Evolutionary conservation across 2,888 invertebrate genomes (phyloP).

Genomic region (Agrotis ipsilon): DNA sequence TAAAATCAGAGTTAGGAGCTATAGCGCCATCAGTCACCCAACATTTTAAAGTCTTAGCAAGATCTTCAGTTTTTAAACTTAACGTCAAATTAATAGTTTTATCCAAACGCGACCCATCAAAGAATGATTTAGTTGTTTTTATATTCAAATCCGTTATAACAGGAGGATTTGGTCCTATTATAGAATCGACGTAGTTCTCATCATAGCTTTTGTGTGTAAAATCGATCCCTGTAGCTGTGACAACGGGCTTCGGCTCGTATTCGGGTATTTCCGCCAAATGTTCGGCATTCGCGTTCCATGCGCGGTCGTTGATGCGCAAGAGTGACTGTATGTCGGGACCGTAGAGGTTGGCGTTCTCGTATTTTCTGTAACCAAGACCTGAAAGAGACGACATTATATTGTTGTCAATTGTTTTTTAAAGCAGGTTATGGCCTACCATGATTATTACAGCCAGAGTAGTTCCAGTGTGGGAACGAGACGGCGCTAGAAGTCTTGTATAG

Average conservation of each 20-base stretch:
- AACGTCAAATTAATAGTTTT: conserved; percentile 76
- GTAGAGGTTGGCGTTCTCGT: conserved; percentile 73
- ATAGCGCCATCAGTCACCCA: conserved; percentile 77
- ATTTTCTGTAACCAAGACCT: conserved; percentile 82
- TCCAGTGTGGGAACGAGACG: no score
- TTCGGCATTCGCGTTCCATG: conserved; percentile 70
- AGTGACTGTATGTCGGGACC: conserved; percentile 80
- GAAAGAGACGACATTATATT: conserved; percentile 18
- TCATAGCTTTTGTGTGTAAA: conserved; percentile 78
- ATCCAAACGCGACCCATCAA: conserved; percentile 70
- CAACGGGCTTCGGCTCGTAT: conserved; percentile 74
- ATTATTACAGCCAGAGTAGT: no score
- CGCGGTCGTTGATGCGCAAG: conserved; percentile 73
- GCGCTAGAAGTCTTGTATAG: no score
- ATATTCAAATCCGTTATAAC: conserved; percentile 77
- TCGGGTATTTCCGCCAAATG: conserved; percentile 72
- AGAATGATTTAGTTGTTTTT: conserved; percentile 70
- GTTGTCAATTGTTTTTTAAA: no score
- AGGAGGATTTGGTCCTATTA: conserved; percentile 81
- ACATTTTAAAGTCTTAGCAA: conserved; percentile 74
- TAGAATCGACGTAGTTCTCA: conserved; percentile 74
- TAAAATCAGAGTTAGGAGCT: conserved; percentile 77
- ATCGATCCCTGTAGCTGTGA: conserved; percentile 79
- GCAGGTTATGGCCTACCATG: no score
- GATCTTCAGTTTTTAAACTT: conserved; percentile 74